Percentiles rank a stretch among this genome's conserved stretches.
phyloP scores from a whole-genome alignment of 1,140 invertebrate genomes.

The Ceratosolen fusciceps region DNA sequence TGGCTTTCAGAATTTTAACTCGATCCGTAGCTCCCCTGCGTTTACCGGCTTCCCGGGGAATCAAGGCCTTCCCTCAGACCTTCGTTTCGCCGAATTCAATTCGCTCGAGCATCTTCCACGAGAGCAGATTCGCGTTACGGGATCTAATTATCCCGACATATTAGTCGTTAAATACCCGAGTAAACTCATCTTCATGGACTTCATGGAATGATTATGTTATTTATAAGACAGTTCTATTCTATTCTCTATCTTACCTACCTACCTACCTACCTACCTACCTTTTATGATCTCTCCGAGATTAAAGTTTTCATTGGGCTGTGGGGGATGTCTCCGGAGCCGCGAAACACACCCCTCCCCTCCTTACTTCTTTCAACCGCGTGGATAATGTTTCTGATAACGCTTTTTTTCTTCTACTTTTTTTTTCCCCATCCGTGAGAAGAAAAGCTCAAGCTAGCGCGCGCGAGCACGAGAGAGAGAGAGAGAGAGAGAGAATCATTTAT shows the following conservation, averaged over 20 bases:
- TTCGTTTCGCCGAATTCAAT: background rate
- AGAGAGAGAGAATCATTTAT: too few relatives aligned
- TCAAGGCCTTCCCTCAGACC: too few relatives aligned
- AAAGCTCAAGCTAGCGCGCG: too few relatives aligned
- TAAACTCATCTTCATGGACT: background rate
- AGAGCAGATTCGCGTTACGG: background rate
- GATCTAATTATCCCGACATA: background rate
- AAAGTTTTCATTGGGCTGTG: conserved; percentile 10
- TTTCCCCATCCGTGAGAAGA: too few relatives aligned
- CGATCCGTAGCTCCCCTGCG: background rate
- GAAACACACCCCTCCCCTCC: background rate
- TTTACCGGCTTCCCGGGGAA: background rate
- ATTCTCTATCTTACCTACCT: too few relatives aligned
- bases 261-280: background rate
- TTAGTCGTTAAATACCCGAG: background rate
- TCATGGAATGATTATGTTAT: too few relatives aligned
- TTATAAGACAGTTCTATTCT: too few relatives aligned
- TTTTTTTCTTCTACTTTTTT: too few relatives aligned
- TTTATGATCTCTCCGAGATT: background rate
- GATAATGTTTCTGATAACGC: background rate
- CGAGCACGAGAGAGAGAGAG: too few relatives aligned
- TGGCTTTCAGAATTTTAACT: background rate
- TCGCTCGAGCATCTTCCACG: background rate
- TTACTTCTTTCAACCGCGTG: background rate
- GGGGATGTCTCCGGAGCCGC: background rate